Conservation (phyloP, 1,140 invertebrate genomes). For the Diprion similis region DNA sequence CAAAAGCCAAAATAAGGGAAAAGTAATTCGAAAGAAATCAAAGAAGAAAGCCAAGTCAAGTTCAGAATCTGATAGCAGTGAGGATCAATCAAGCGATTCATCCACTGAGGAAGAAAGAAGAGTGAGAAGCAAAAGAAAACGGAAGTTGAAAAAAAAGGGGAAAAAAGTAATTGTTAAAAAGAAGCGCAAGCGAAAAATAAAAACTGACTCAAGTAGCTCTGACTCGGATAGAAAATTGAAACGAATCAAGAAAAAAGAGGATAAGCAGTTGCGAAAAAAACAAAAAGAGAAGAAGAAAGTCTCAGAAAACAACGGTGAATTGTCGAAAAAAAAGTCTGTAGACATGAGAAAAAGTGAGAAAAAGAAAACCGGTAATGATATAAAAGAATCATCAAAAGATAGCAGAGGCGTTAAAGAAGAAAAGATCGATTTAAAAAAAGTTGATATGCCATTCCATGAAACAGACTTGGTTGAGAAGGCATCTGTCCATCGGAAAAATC, state of each 20-base stretch:
- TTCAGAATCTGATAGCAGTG: slow-evolving; percentile 8
- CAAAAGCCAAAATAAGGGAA: background rate
- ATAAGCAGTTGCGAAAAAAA: slow-evolving; percentile 14
- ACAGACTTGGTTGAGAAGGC: background rate
- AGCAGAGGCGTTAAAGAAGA: background rate
- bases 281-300: background rate
- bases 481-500: background rate
- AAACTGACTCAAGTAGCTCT: slow-evolving; percentile 33
- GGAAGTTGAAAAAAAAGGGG: slow-evolving; percentile 11
- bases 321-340: background rate
- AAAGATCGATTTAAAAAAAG: background rate
- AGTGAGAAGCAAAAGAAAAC: background rate
- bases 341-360: background rate
- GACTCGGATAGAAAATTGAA: slow-evolving; percentile 41
- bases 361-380: background rate
- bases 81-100: background rate
- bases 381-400: background rate
- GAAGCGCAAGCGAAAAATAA: slow-evolving; percentile 34
- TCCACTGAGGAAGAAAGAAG: background rate
- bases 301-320: background rate
- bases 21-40: background rate
- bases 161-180: slow-evolving; percentile 35
- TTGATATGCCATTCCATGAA: background rate
- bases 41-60: slow-evolving; percentile 2
- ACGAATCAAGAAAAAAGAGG: slow-evolving; percentile 25